Percentiles rank a stretch among this genome's conserved stretches.
phyloP scores from a whole-genome alignment of 2,113 vertebrate species.

The Charina bottae region DNA sequence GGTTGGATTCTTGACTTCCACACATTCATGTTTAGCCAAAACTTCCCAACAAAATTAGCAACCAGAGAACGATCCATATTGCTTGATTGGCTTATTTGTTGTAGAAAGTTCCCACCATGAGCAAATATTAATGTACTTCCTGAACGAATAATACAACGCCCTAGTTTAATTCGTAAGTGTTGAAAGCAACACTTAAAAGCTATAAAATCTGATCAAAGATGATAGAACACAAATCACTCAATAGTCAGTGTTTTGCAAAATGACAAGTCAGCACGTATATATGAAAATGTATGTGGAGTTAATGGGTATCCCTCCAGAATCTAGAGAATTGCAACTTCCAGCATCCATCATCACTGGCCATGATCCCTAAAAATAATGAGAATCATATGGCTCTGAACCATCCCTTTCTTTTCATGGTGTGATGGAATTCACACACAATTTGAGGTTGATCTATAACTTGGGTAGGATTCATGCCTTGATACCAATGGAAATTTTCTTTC shows the following conservation, averaged over 20 bases:
- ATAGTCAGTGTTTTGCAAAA: background rate
- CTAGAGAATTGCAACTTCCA: background rate
- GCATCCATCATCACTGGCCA: background rate
- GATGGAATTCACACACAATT: background rate
- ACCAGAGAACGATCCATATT: background rate
- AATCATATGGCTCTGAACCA: background rate
- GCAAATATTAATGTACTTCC: background rate
- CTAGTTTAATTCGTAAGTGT: slow-evolving; percentile 14
- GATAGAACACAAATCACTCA: background rate
- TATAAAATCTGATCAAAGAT: background rate
- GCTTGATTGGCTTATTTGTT: background rate
- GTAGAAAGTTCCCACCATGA: background rate
- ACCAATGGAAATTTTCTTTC: background rate
- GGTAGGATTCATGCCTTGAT: background rate
- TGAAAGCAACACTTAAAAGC: background rate
- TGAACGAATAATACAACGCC: background rate
- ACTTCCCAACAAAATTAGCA: background rate
- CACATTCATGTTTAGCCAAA: background rate
- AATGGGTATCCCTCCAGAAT: background rate
- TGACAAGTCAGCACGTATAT: slow-evolving; percentile 2
- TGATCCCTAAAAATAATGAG: background rate
- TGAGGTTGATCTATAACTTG: background rate
- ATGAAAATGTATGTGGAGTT: background rate
- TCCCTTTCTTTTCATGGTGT: background rate
- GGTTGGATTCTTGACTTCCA: background rate